phyloP scores from a whole-genome alignment of 2,888 invertebrate species.

The Entomobrya multifasciata region DNA sequence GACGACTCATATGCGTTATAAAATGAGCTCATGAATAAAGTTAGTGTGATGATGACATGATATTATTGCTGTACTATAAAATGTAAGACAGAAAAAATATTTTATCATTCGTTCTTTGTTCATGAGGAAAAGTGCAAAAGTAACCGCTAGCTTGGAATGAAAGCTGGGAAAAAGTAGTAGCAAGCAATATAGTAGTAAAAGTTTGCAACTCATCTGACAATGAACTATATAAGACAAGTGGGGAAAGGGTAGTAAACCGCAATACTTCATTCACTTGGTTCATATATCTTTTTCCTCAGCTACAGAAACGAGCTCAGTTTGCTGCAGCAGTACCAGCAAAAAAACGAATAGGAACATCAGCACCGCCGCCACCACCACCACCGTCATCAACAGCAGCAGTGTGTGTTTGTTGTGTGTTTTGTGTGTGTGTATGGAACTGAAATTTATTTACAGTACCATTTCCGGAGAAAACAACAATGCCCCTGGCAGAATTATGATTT shows the following conservation, averaged over 20 bases:
- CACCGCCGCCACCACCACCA: not conserved
- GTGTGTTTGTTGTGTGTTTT: not conserved
- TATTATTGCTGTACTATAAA: not conserved
- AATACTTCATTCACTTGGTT: conserved; percentile 32
- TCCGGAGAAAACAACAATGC: conserved; percentile 54
- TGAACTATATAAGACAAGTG: conserved; percentile 27
- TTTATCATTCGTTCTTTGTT: conserved; percentile 29
- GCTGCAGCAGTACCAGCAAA: not conserved
- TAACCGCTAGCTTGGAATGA: too few species aligned
- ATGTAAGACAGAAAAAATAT: conserved; percentile 10
- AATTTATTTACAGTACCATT: conserved; percentile 55
- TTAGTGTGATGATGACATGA: not conserved
- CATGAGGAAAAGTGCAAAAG: not conserved
- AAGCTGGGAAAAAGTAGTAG: too few species aligned
- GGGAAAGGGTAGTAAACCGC: conserved; percentile 43
- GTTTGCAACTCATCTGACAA: conserved; percentile 7
- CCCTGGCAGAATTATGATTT: conserved; percentile 51
- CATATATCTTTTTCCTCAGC: conserved; percentile 12
- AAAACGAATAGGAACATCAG: not conserved
- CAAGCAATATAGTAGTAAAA: too few species aligned
- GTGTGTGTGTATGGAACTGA: conserved; percentile 19
- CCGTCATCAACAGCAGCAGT: not conserved
- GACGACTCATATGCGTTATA: not conserved
- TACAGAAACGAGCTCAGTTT: not conserved
- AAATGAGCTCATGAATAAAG: conserved; percentile 22